A percentile compares a stretch with the other conserved stretches of the same genome.
Conservation (phyloP, 2,888 invertebrate species). For the Hypomecis punctinalis region DNA sequence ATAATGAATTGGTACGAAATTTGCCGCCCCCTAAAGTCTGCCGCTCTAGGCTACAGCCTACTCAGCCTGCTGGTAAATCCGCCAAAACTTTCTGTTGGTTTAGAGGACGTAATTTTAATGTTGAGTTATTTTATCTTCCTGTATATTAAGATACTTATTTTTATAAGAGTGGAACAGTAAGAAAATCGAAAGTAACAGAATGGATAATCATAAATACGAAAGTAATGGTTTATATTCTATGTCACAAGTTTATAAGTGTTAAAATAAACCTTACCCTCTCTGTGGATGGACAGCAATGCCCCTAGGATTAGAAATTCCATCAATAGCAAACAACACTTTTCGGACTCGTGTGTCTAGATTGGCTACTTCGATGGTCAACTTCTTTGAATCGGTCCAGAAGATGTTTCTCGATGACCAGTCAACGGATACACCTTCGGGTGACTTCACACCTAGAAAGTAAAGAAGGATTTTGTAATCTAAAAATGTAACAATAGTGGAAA, state of each 20-base stretch:
- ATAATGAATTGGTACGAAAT: too few species aligned
- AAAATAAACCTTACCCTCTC: slow-evolving; percentile 86
- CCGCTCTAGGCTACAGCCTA: too few species aligned
- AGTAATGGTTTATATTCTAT: background rate
- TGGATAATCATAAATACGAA: too few species aligned
- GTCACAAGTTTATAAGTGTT: background rate
- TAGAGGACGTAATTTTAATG: too few species aligned
- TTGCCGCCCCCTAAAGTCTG: too few species aligned
- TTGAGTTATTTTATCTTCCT: background rate
- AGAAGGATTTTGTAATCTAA: slow-evolving; percentile 12
- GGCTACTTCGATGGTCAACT: slow-evolving; percentile 95
- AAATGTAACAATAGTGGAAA: background rate
- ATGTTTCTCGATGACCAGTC: slow-evolving; percentile 97
- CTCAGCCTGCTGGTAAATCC: too few species aligned
- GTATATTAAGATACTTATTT: background rate
- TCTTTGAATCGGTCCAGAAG: slow-evolving; percentile 98
- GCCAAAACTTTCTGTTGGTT: too few species aligned
- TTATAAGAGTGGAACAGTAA: too few species aligned
- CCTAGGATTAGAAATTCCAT: slow-evolving; percentile 94
- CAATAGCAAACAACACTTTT: slow-evolving; percentile 89
- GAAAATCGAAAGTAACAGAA: too few species aligned
- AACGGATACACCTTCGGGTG: slow-evolving; percentile 97
- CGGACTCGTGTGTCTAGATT: slow-evolving; percentile 91
- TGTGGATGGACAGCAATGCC: slow-evolving; percentile 97
- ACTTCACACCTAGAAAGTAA: slow-evolving; percentile 88